Conservation (phyloP, 2,888 invertebrate genomes). For the Mesochorus sp. region DNA sequence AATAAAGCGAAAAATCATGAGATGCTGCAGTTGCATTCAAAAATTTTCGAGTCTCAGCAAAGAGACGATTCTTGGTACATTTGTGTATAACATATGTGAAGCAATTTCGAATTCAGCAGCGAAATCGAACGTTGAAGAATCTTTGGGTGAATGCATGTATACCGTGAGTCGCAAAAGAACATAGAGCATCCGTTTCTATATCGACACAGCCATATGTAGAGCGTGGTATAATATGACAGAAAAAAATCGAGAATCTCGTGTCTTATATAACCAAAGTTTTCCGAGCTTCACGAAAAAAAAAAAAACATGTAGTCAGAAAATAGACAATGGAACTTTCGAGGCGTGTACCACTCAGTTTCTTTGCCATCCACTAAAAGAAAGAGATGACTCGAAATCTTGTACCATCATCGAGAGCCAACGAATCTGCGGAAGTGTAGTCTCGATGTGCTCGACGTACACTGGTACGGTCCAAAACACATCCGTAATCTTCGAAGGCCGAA, state of each 20-base stretch:
- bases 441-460: not conserved
- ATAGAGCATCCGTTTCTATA: not conserved
- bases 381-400: conserved; percentile 16
- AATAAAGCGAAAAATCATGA: not conserved
- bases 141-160: not conserved
- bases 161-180: not conserved
- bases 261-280: conserved; percentile 45
- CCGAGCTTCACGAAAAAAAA: not conserved
- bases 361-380: conserved; percentile 13
- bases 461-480: conserved; percentile 19
- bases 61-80: not conserved
- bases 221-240: conserved; percentile 2
- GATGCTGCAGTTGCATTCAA: not conserved
- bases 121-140: conserved; percentile 3
- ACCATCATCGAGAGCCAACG: conserved; percentile 23
- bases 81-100: not conserved
- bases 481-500: conserved; percentile 18
- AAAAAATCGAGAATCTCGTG: conserved; percentile 28
- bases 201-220: not conserved
- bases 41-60: not conserved
- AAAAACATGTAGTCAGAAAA: conserved; percentile 20
- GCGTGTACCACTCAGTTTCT: conserved; percentile 55
- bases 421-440: conserved; percentile 17
- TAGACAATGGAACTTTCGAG: conserved; percentile 66
- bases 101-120: not conserved